Base-by-base conservation (phyloP, 1,140 invertebrate genomes). In the Monochamus saltuarius region DNA sequence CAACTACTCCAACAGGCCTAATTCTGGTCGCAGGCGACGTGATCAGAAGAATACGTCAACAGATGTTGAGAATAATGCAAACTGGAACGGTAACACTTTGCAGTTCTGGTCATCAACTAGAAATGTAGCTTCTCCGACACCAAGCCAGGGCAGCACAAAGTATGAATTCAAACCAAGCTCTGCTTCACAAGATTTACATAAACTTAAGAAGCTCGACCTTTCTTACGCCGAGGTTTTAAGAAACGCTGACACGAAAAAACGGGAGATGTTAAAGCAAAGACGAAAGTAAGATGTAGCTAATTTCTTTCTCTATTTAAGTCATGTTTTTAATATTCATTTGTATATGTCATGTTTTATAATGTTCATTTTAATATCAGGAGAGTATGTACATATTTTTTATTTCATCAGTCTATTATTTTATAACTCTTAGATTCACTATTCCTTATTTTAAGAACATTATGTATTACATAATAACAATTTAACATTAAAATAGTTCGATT, bases 151-250 rank as follows among this genome's bases (percentile, higher is more conserved):
- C 56, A 79, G 80, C 61, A 70, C 78, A 49, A 77, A 77, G 7
- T 79, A 78, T 37, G 84, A 86, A 59, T 87, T 84, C 64, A 87
- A 86, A 68, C 84, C 87, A 14, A 89, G 88, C 73, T 83, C 84
- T 8, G 89, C 89, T 3, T 90, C 89, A 0, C 87, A 90, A 67
- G 89, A 92, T 63, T 84, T 92, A 8, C 87, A 90, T 61, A 89
- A 88, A 67, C 76, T 94, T 42, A 88, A 88, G 72, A 85, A 87
- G 64, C 76, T 94, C 22, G 90, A 94, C 65, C 83, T 89, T 70
- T 89, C 89, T 3, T 94, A 93, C 71, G 90, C 90, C 0, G 90
- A 93, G 74, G 90, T 87, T 3, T 77, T 94, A 9, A 82, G 88
- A 49, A 86, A 86, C 71, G 84, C 86, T 39, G 87, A 88, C 65